Conservation (phyloP, 53 echinoderm and acorn worm species). For the Arbacia lixula region DNA sequence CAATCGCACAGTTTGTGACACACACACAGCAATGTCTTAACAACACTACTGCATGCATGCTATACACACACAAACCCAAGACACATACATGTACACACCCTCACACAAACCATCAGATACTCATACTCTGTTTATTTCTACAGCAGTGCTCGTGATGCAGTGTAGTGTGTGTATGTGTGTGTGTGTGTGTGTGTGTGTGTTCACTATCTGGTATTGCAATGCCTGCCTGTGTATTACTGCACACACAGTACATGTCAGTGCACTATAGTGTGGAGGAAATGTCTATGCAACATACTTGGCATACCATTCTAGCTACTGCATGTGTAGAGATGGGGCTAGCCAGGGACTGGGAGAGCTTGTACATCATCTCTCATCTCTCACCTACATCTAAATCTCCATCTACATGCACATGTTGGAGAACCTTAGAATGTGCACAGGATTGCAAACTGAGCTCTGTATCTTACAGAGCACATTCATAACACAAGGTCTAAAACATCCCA, state of each 20-base stretch:
- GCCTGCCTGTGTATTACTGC: no score
- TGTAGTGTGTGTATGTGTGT: not conserved
- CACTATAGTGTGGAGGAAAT: slow-evolving; percentile 31
- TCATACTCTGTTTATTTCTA: no score
- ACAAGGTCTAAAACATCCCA: no score
- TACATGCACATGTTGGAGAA: no score
- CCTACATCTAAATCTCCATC: no score
- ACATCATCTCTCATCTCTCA: no score
- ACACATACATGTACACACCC: not conserved
- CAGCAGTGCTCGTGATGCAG: not conserved
- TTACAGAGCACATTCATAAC: no score
- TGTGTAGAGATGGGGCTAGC: no score
- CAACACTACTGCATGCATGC: slow-evolving; percentile 8
- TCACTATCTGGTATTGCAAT: slow-evolving; percentile 5
- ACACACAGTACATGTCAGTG: not conserved
- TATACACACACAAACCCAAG: not conserved
- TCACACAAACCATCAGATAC: slow-evolving; percentile 21
- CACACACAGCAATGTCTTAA: slow-evolving; percentile 15
- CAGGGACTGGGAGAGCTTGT: no score
- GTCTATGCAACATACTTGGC: slow-evolving; percentile 32
- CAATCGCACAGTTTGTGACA: slow-evolving; percentile 8
- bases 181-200: slow-evolving; percentile 37
- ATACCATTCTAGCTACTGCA: slow-evolving; percentile 41
- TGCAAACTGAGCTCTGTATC: no score
- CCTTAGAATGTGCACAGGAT: no score